Base-by-base conservation (phyloP, 2,888 invertebrate species). In the Lasioglossum vierecki region DNA sequence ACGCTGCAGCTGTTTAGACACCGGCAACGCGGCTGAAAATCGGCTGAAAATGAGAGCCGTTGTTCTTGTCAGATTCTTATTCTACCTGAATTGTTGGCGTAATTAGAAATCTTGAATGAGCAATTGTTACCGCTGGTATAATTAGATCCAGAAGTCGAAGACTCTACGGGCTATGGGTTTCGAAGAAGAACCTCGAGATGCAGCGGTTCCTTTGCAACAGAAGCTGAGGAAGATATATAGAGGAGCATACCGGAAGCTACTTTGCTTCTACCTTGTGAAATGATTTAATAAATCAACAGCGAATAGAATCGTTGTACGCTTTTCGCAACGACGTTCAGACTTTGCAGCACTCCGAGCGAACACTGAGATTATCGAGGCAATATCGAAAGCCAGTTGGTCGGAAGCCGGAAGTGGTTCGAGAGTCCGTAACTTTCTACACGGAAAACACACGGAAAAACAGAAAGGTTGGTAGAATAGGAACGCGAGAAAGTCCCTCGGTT, bases 401-500 rank as follows among this genome's bases (percentile, higher is more conserved):
- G 46, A 80, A 85, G 46, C 5, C 57, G 68, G 41, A 80, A 85
- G 75, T 79, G 73, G 85, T 60, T 73, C 41, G 22, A 22, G 68
- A 80, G 80, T 77, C 60, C 76, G 30, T 63, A 83, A 85, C 66
- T 82, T 63, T 63, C 73, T n/a, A 9, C 57, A 57, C 35, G 68
- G 78, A 80, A 85, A 81, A 83, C 57, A 11, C 57, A 57, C 35
- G 63, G 79, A 80, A 85, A 81, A 83, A 76, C 81, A 72, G 73
- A 72, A 46, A 35, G 30, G 57, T n/a, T 57, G 57, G 82, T 82
- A 78, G 82, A 73, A 79, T 53, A 71, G 46, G 57, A 57, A 57
- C 57, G 57, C n/a, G 57, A n/a, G 74, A 87, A 86, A 84, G 87
- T 88, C 57, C 4, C 11, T n/a, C 79, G 79, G 84, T 80, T 84